Percentiles rank a stretch among this genome's conserved stretches.
Evolutionary conservation across 2,113 vertebrate species (phyloP).

Genomic region (Aegotheles bennettii): DNA sequence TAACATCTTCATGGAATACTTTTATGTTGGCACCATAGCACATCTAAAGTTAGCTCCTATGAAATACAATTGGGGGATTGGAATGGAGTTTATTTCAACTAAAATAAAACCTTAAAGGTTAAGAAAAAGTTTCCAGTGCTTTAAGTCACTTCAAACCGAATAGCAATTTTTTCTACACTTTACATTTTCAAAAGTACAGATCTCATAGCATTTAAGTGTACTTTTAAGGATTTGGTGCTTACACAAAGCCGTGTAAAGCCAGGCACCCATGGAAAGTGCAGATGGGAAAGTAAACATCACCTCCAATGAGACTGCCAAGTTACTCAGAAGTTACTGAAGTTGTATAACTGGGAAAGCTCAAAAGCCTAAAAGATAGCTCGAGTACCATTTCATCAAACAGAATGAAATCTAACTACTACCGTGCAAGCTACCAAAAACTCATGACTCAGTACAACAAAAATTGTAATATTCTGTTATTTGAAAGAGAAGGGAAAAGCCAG

Average conservation of each 20-base stretch:
- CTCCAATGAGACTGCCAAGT: neutral
- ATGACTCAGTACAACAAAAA: neutral
- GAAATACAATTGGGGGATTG: neutral
- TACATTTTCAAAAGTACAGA: neutral
- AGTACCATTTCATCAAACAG: neutral
- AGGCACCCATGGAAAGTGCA: neutral
- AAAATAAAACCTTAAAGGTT: neutral
- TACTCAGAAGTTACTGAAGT: neutral
- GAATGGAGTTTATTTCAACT: neutral
- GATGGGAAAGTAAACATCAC: slow-evolving; percentile 29
- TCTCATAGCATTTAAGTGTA: neutral
- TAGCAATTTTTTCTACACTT: neutral
- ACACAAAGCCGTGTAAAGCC: neutral
- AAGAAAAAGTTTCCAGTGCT: neutral
- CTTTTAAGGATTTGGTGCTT: neutral
- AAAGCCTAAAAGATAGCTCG: neutral
- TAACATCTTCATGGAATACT: neutral
- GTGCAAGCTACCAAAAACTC: neutral
- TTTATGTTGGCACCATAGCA: neutral
- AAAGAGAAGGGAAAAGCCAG: neutral
- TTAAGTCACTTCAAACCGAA: neutral
- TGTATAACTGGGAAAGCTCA: neutral
- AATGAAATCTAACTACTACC: neutral
- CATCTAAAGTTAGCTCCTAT: accelerated
- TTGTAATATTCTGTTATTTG: neutral